Evolutionary conservation across 2,888 invertebrate species (phyloP).

Genomic region (Melieria picta): DNA sequence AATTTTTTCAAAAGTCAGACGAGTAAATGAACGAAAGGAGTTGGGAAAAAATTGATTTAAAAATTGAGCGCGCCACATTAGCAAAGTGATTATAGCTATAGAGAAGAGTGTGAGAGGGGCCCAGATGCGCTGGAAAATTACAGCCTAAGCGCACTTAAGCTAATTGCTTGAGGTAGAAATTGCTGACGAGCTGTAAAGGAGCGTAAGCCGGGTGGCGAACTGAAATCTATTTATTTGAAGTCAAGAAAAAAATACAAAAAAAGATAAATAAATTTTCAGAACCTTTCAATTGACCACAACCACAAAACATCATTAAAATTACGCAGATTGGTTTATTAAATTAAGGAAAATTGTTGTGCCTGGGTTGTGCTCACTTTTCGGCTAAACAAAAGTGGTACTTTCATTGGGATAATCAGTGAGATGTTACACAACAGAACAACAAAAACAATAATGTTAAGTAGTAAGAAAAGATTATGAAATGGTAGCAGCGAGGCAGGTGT

Average conservation of each 20-base stretch:
- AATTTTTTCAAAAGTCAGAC: conserved; percentile 14
- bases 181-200: background rate
- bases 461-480: background rate
- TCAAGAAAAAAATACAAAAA: conserved; percentile 6
- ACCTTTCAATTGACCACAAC: too few relatives aligned
- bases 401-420: background rate
- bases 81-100: too few relatives aligned
- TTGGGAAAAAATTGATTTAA: too few relatives aligned
- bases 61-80: too few relatives aligned
- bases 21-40: too few relatives aligned
- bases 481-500: background rate
- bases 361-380: background rate
- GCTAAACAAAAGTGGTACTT: too few relatives aligned
- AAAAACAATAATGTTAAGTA: conserved; percentile 6
- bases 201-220: conserved; percentile 57
- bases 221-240: conserved; percentile 19
- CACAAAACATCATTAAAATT: conserved; percentile 6
- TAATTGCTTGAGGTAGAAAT: conserved; percentile 8
- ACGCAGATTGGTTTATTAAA: conserved; percentile 15
- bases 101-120: too few relatives aligned
- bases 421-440: conserved; percentile 10
- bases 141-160: conserved; percentile 16
- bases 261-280: conserved; percentile 8
- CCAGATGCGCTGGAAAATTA: background rate
- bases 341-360: background rate